Evolutionary conservation across 1,140 invertebrate genomes (phyloP).

Genomic region (Ericerus pela): DNA sequence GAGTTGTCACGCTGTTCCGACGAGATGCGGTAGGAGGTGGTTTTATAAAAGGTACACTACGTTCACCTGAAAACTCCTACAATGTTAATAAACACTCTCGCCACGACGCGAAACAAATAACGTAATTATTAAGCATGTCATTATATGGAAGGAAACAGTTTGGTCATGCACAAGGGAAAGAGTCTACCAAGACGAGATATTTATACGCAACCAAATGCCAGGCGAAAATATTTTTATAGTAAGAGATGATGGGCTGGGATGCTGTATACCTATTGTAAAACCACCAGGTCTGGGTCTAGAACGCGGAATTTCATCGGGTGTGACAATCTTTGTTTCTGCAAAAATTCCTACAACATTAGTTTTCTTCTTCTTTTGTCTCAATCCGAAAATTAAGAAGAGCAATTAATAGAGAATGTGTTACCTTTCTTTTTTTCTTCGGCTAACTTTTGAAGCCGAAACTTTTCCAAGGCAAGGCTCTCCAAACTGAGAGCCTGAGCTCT

Average conservation of each 20-base stretch:
- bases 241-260: neutral
- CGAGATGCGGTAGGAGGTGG: conserved; percentile 21
- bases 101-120: too few relatives aligned
- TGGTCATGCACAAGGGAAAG: too few relatives aligned
- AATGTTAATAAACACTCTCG: too few relatives aligned
- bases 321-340: conserved; percentile 11
- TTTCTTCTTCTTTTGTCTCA: too few relatives aligned
- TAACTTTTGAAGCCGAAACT: conserved; percentile 42
- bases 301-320: conserved; percentile 17
- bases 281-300: conserved; percentile 38
- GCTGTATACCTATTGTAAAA: conserved; percentile 29
- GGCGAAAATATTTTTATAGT: neutral
- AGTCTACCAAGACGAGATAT: neutral
- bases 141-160: too few relatives aligned
- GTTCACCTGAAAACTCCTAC: conserved; percentile 15
- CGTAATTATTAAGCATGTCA: too few relatives aligned
- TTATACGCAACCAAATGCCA: neutral
- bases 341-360: too few relatives aligned
- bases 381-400: too few relatives aligned
- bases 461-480: conserved; percentile 64
- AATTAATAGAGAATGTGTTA: neutral
- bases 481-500: conserved; percentile 69
- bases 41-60: conserved; percentile 18
- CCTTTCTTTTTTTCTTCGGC: conserved; percentile 9
- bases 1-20: conserved; percentile 18